A percentile compares a stretch with the other conserved stretches of the same genome.
Evolutionary conservation across 2,888 invertebrate genomes (phyloP).

Genomic region (Lasius platythorax): DNA sequence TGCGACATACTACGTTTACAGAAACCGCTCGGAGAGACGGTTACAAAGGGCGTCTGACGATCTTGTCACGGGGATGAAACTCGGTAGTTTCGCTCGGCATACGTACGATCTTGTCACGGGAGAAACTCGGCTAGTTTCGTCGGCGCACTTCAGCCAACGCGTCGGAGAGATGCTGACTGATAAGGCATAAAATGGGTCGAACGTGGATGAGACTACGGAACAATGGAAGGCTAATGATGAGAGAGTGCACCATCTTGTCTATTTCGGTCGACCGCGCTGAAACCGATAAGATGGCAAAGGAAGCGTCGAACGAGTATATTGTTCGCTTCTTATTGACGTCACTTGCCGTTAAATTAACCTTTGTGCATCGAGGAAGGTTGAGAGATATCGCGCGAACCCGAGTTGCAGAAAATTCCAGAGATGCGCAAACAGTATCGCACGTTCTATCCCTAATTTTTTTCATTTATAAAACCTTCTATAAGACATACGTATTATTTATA

Average conservation of each 20-base stretch:
- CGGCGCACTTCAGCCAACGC: conserved; percentile 39
- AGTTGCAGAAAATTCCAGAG: conserved; percentile 14
- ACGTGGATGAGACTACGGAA: conserved; percentile 69
- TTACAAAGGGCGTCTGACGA: conserved; percentile 30
- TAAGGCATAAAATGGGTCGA: conserved; percentile 75
- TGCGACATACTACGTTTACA: background rate
- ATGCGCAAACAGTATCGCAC: background rate
- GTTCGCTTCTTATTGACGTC: conserved; percentile 56
- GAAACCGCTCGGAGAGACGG: background rate
- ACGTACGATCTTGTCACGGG: conserved; percentile 56
- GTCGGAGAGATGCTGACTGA: conserved; percentile 68
- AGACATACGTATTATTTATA: background rate
- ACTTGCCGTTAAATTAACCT: conserved; percentile 41
- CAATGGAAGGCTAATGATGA: conserved; percentile 75
- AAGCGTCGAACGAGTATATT: conserved; percentile 71
- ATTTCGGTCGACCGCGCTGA: conserved; percentile 32
- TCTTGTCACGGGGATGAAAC: conserved; percentile 16
- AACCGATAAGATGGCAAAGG: conserved; percentile 59
- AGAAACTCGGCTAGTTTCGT: conserved; percentile 52
- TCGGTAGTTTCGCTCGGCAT: conserved; percentile 9
- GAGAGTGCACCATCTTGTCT: conserved; percentile 65
- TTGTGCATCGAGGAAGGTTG: conserved; percentile 8
- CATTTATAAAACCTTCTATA: background rate
- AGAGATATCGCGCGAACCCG: background rate
- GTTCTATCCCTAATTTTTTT: background rate